Conservation (phyloP, 2,113 vertebrate genomes). For the Muscicapa adusta region DNA sequence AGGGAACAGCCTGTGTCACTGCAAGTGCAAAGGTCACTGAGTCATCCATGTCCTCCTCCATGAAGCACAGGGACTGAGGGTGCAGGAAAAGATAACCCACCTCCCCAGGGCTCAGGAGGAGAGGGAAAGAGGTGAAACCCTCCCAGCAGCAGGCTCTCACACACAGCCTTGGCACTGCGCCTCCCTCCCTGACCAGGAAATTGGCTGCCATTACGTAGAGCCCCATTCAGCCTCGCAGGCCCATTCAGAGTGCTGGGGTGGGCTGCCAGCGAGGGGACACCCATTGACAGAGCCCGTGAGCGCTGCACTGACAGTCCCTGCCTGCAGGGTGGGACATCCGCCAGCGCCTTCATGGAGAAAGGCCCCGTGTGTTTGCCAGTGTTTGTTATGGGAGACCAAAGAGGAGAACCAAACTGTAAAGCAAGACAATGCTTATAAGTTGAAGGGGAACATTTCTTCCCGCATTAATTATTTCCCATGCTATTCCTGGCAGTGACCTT, state of each 20-base stretch:
- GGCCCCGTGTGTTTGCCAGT: fast-evolving
- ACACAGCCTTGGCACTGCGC: not conserved
- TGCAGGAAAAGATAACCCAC: not conserved
- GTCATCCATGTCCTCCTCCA: not conserved
- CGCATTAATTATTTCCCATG: conserved; percentile 41
- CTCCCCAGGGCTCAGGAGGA: not conserved
- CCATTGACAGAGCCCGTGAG: fast-evolving
- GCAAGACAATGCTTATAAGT: conserved; percentile 8
- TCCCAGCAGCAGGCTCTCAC: not conserved
- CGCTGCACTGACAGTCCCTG: not conserved
- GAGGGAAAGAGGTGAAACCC: not conserved
- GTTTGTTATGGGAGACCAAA: not conserved
- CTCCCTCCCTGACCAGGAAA: not conserved
- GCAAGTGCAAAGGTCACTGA: not conserved
- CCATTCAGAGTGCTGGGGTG: not conserved
- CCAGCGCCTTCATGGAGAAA: not conserved
- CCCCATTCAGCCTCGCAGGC: not conserved
- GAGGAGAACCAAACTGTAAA: not conserved
- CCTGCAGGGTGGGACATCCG: fast-evolving
- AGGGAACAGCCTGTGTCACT: not conserved
- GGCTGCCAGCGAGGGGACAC: not conserved
- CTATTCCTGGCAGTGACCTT: conserved; percentile 55
- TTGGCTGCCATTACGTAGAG: fast-evolving
- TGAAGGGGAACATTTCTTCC: conserved; percentile 19
- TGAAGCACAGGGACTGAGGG: not conserved